Evolutionary conservation across 2,888 invertebrate genomes (phyloP).

Genomic region (Oxytorus armatus): DNA sequence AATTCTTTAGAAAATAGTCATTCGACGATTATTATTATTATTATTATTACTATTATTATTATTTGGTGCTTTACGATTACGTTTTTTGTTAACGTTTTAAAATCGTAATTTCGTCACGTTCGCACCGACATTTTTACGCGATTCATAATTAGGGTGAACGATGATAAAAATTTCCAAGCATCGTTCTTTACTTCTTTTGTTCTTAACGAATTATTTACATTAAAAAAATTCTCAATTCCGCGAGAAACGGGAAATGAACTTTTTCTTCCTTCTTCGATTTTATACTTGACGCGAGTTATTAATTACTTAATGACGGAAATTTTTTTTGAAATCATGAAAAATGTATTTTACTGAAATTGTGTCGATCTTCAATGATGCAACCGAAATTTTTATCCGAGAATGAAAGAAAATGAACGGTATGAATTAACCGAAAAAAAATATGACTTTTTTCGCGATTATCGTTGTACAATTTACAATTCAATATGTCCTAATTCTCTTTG

Average conservation of each 20-base stretch:
- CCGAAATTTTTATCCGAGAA: not conserved
- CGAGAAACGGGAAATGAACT: constrained; percentile 2
- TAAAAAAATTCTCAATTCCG: not conserved
- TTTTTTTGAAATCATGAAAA: not conserved
- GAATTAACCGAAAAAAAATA: not conserved
- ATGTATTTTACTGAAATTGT: too few relatives aligned
- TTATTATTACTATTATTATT: constrained; percentile 20
- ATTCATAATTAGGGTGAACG: constrained; percentile 17
- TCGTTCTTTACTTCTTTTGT: not conserved
- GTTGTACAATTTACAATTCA: constrained; percentile 34
- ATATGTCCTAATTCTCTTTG: constrained; percentile 55
- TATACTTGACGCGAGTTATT: not conserved
- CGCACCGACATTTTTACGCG: constrained; percentile 6
- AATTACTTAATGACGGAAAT: not conserved
- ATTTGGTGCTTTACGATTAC: constrained; percentile 37
- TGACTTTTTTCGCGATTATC: not conserved
- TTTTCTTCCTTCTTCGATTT: not conserved
- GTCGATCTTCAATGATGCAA: too few relatives aligned
- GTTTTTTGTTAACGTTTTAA: not conserved
- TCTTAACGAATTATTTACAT: not conserved
- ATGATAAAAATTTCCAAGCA: constrained; percentile 16
- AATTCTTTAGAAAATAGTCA: constrained; percentile 36
- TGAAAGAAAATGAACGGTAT: not conserved
- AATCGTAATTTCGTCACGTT: not conserved
- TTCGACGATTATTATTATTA: constrained; percentile 36